Base-by-base conservation (phyloP, 2,113 vertebrate genomes). In the Cervus canadensis region DNA sequence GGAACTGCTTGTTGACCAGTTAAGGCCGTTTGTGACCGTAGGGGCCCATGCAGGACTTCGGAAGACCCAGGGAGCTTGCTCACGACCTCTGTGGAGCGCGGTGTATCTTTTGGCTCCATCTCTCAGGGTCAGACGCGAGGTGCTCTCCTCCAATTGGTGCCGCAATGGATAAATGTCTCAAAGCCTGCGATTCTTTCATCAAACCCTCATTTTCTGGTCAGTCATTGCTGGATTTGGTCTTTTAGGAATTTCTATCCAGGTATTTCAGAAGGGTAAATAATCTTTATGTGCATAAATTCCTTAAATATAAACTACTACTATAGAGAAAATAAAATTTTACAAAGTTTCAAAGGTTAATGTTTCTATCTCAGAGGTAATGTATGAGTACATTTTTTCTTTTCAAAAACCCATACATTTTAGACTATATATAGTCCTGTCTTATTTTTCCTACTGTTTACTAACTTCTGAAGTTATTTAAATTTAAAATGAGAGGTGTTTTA, bases 251-350 rank as follows among this genome's bases (percentile, higher is more conserved):
- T 97, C 84, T 88, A 64, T 91, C 21, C 28, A 82, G 26, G 26
- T 40, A 64, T 95, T 88, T 95, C 78, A 93, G 79, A 91, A 91
- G 40, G 25, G 82, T 96, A 89, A 82, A 92, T 86, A 85, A 88
- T 57, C 86, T 7, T 90, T 57, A 71, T 88, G 10, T 85, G 12
- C 6, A 43, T 92, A 94, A 60, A 83, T 91, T 88, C 23, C 59
- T 25, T 43, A 71, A 59, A 81, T 81, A 7, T 62, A 90, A 93
- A 95, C 50, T 83, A 62, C 50, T 83, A 71, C 54, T 87, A 79
- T 4, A 86, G 26, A 89, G 79, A 93, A 92, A 95, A 96, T 62
- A 76, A 82, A 71, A 52, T 60, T 81, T 43, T 76, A 30, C n/a
- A 6, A 88, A 45, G 17, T 91, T 96, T 93, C 10, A 45, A 59